These are phyloP conservation scores for Polietes domitor DNA, from an alignment of 2,888 invertebrate species.

Conservation along the genomic window DNA sequence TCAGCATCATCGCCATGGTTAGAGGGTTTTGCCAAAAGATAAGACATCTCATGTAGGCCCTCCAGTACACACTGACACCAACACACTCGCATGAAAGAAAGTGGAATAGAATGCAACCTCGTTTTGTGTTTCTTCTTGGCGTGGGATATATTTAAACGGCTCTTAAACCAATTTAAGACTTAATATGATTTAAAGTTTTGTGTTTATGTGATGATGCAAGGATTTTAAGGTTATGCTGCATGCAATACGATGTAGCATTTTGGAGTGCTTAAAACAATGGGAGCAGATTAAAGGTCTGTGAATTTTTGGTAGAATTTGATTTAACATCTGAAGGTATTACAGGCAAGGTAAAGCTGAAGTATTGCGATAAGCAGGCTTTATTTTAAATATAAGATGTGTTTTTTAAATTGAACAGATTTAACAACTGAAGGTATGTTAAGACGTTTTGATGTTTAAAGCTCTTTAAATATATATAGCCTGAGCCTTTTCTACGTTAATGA, in stretches of 20 bases:
- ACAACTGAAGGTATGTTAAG: too few species aligned
- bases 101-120: constrained; percentile 7
- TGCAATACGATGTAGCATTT: neutral
- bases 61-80: neutral
- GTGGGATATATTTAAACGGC: constrained; percentile 20
- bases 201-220: neutral
- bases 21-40: neutral
- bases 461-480: too few species aligned
- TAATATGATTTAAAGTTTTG: constrained; percentile 43
- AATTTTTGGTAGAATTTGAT: too few species aligned
- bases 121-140: neutral
- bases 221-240: neutral
- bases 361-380: too few species aligned
- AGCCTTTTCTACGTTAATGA: too few species aligned
- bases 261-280: neutral
- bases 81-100: neutral
- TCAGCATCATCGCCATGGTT: neutral
- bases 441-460: too few species aligned
- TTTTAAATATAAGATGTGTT: too few species aligned
- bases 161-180: constrained; percentile 54
- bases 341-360: too few species aligned
- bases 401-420: too few species aligned
- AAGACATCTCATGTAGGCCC: neutral
- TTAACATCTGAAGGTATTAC: too few species aligned
- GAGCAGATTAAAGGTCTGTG: neutral